Evolutionary conservation across 2,888 invertebrate genomes (phyloP).

Genomic region (Ormyrus nitidulus): DNA sequence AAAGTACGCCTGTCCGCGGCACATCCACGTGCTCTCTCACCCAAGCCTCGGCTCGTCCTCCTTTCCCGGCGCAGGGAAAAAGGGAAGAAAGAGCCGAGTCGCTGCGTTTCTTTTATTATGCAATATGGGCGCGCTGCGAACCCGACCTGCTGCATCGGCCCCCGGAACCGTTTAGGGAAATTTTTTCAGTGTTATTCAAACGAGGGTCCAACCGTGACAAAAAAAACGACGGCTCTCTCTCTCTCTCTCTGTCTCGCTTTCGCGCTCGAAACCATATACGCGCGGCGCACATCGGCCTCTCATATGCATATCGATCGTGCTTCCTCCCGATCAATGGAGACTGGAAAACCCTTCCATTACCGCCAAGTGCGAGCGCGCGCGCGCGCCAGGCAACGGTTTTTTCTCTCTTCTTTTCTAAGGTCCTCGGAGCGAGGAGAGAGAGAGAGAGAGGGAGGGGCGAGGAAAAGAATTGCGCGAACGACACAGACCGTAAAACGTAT

Average conservation of each 20-base stretch:
- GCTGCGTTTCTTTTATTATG: conserved; percentile 73
- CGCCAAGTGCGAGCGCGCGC: conserved; percentile 13
- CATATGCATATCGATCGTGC: conserved; percentile 74
- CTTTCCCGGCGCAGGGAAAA: conserved; percentile 24
- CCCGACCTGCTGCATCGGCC: conserved; percentile 62
- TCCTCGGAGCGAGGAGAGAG: not conserved
- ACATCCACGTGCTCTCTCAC: not conserved
- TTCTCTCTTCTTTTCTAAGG: conserved; percentile 47
- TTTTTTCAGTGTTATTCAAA: conserved; percentile 74
- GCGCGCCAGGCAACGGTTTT: conserved; percentile 64
- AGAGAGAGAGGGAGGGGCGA: conserved; percentile 31
- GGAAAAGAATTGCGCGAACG: conserved; percentile 23
- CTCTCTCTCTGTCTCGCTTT: conserved; percentile 44
- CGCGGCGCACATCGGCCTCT: conserved; percentile 52
- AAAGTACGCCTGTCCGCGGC: not conserved
- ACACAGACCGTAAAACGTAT: conserved; percentile 22
- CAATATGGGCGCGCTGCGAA: conserved; percentile 61
- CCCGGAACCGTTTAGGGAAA: conserved; percentile 74
- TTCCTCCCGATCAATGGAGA: conserved; percentile 67
- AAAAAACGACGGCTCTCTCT: conserved; percentile 36
- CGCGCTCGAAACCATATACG: conserved; percentile 31
- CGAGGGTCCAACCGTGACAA: conserved; percentile 70
- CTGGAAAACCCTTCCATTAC: conserved; percentile 62
- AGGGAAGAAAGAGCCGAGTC: conserved; percentile 59
- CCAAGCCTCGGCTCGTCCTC: not conserved